Evolutionary conservation across 2,888 invertebrate species (phyloP), one percentile per base, ranked within the genome.

Genomic region (Dioctria rufipes): DNA sequence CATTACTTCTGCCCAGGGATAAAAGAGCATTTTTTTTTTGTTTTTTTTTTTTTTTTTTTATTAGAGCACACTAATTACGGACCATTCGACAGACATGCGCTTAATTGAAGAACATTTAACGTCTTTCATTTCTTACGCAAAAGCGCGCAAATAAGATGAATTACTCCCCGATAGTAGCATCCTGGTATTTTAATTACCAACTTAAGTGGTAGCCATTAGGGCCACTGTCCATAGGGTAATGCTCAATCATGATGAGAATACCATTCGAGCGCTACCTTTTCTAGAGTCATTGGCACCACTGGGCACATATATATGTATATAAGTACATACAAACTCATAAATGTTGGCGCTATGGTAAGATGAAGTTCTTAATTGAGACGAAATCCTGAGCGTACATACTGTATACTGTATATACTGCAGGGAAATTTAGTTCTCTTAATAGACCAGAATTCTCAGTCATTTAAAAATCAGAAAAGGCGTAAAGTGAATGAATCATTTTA

Each of bases 141-240:
- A 66, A 78, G 58, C 77, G 78, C 78, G 78, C 78, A 78, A 78
- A 78, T 78, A 78, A 78, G 78, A 78, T 66, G 54, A 78, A 78
- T 78, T 43, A 66, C 43, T 42, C 78, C 5, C 40, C 51, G 66
- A 78, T 78, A 66, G 78, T 66, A 66, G 66, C 78, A 78, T 78
- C 66, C 66, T 42, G 78, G 66, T 66, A 78, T 78, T 78, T 78
- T 78, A 78, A 78, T 78, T 78, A 78, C 78, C 49, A 54, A 9
- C 66, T 54, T 66, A 78, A 78, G 66, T 78, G 78, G 66, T 49
- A 66, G 66, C 78, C 66, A 78, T 78, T 78, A 78, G 66, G 78
- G 51, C 54, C 66, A 78, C 78, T 49, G 75, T 25, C 25, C 25
- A 25, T 46, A 75, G 75, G 75, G 75, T 75, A 60, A 75, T 75